Base-by-base conservation (phyloP, 2,113 vertebrate genomes). In the Gasterosteus nipponicus region DNA sequence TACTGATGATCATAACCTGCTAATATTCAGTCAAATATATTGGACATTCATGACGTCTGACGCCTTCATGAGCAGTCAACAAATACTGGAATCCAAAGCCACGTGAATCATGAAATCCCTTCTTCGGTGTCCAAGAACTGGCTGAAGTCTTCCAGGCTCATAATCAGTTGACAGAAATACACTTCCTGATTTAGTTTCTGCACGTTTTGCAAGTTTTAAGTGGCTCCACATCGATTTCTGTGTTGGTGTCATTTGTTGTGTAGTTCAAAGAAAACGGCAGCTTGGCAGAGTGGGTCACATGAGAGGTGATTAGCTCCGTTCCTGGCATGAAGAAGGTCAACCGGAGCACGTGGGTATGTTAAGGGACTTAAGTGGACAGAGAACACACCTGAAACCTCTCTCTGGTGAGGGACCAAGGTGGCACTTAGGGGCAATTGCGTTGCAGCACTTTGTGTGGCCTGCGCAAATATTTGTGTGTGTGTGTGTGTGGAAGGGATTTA, bases 251-350 rank as follows among this genome's bases (percentile, higher is more conserved):
- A 53, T 74, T 73, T 42, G 68, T 47, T 61, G 0, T 61, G 0
- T 14, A 72, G 57, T 85, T 83, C 29, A 72, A 72, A 31, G 56
- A 35, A 70, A 78, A 58, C 63, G 42, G 42, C 9, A 26, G 57
- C 11, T 26, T 10, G 31, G 49, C 22, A 58, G 70, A 57, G 26
- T 0, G 14, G 44, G 51, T 61, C 61, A 82, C n/a, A 11, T 2
- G 9, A 38, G 74, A 57, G 56, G 73, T 57, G 78, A 78, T 74
- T 71, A 82, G 64, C 57, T 78, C 56, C 58, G 51, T 65, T 57
- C 44, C 80, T 73, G 53, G 46, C 51, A 53, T 57, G 9, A 73
- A 87, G 75, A 86, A 89, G 82, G 83, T 86, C 85, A 90, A 81
- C 75, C 4, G n/a, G 57, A 71, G 85, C 83, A 83, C 82, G 86